These are phyloP conservation scores for Columba livia DNA, from an alignment of 2,113 vertebrate species.

Conservation along the genomic window DNA sequence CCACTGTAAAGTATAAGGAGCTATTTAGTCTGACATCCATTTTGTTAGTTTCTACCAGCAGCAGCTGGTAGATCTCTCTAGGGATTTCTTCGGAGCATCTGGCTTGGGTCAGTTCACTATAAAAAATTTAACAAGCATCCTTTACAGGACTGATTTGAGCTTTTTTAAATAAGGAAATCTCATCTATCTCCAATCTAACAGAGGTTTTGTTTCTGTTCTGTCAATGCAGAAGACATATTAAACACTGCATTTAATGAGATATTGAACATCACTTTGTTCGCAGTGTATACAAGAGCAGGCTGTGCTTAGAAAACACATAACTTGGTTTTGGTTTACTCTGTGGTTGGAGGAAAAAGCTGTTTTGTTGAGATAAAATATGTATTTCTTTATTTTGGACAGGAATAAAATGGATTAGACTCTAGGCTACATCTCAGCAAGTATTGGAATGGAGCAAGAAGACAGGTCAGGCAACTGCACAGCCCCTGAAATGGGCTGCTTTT, in stretches of 20 bases:
- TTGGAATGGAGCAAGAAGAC: background rate
- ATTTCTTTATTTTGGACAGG: background rate
- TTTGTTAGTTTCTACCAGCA: slow-evolving; percentile 38
- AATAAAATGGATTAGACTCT: background rate
- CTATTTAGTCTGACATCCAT: slow-evolving; percentile 21
- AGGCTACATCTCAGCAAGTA: background rate
- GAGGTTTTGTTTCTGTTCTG: background rate
- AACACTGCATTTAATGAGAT: slow-evolving; percentile 23
- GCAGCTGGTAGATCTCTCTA: slow-evolving; percentile 47
- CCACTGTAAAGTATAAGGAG: background rate
- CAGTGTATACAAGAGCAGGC: background rate
- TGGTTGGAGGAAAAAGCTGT: background rate
- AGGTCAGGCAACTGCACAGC: fast-evolving
- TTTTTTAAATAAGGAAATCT: slow-evolving; percentile 28
- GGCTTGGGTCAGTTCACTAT: slow-evolving; percentile 35
- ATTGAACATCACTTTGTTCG: slow-evolving; percentile 31
- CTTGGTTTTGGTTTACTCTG: background rate
- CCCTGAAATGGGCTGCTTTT: background rate
- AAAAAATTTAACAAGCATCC: slow-evolving; percentile 46
- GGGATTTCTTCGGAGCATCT: slow-evolving; percentile 48
- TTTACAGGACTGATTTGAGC: background rate
- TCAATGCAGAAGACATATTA: slow-evolving; percentile 17
- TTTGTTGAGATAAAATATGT: background rate
- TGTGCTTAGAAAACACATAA: background rate
- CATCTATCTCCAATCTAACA: background rate